phyloP scores from a whole-genome alignment of 2,888 invertebrate genomes.

The Euzetes globulus region DNA sequence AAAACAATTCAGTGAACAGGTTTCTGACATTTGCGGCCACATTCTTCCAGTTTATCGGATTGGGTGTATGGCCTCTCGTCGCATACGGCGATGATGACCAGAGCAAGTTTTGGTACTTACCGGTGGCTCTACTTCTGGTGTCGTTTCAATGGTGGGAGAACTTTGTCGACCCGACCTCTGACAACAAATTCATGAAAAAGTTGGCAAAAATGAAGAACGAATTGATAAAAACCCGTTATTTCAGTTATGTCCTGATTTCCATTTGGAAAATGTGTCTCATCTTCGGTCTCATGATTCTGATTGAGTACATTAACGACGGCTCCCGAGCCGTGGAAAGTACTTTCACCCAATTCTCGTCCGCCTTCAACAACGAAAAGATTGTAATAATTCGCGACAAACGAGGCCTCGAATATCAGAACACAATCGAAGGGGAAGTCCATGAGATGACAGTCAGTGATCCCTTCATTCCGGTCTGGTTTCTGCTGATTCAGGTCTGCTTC shows the following conservation, averaged over 20 bases:
- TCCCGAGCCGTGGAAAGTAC: not conserved
- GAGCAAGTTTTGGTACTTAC: slow-evolving; percentile 12
- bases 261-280: slow-evolving; percentile 29
- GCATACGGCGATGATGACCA: not conserved
- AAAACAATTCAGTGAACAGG: too few species aligned
- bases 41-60: not conserved
- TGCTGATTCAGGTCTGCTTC: slow-evolving; percentile 38
- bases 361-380: not conserved
- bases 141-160: slow-evolving; percentile 35
- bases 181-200: not conserved
- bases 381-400: slow-evolving; percentile 7
- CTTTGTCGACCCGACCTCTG: not conserved
- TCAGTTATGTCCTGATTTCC: slow-evolving; percentile 5
- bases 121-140: slow-evolving; percentile 22
- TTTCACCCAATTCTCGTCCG: not conserved
- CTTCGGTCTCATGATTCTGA: slow-evolving; percentile 25
- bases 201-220: not conserved
- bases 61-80: slow-evolving; percentile 17
- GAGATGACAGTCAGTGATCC: slow-evolving; percentile 8
- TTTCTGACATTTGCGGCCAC: not conserved
- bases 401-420: not conserved
- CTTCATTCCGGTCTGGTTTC: slow-evolving; percentile 12
- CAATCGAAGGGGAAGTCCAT: slow-evolving; percentile 23
- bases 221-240: slow-evolving; percentile 30
- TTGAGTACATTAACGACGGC: slow-evolving; percentile 4